Conservation (phyloP, 2,888 invertebrate species). For the Quadroppia sp. region DNA sequence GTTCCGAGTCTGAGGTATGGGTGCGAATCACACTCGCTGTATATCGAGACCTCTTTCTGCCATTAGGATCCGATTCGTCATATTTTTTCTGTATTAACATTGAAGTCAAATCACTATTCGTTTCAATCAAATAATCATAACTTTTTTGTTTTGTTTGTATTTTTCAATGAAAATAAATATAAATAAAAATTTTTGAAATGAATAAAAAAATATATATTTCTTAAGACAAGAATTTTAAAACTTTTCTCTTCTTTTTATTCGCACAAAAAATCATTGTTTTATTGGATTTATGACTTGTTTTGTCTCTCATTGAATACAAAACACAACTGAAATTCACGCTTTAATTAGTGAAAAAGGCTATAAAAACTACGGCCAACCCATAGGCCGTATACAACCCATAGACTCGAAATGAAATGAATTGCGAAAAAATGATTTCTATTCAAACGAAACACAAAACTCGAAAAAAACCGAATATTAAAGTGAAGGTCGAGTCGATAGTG, state of each 20-base stretch:
- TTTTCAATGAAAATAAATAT: no score
- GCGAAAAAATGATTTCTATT: no score
- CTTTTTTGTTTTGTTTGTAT: no score
- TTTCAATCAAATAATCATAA: no score
- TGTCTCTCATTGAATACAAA: background rate
- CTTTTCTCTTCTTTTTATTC: background rate
- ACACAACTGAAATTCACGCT: conserved; percentile 15
- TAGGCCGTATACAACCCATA: background rate
- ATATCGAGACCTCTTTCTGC: conserved; percentile 30
- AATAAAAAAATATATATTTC: no score
- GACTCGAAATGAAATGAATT: background rate
- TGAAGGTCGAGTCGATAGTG: conserved; percentile 2
- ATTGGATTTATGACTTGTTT: background rate
- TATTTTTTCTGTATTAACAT: conserved; percentile 26
- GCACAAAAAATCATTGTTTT: background rate
- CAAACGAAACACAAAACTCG: background rate
- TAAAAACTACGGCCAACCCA: background rate
- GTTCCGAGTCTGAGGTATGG: conserved; percentile 17
- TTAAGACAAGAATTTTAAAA: background rate
- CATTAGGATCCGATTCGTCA: conserved; percentile 32
- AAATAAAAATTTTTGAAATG: no score
- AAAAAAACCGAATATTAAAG: background rate
- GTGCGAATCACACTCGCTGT: conserved; percentile 26
- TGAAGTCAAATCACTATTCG: background rate
- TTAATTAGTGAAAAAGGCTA: conserved; percentile 14